These are phyloP conservation scores for Sphenopsis melanotis DNA, from an alignment of 2,797 vertebrate species.

Conservation along the genomic window DNA sequence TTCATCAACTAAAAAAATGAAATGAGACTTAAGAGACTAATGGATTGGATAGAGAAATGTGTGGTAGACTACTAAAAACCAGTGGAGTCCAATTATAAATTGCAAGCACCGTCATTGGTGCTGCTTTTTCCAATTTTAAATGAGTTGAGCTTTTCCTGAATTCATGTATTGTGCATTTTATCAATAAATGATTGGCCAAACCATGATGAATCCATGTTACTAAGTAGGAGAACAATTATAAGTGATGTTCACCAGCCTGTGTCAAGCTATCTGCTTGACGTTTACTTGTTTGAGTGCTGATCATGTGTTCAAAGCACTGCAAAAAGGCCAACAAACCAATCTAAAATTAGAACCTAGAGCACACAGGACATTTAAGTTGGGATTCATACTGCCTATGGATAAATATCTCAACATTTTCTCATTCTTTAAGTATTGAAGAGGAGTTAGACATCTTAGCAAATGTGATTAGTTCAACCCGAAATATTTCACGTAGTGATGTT, in stretches of 20 bases:
- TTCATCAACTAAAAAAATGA: neutral
- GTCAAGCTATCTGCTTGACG: neutral
- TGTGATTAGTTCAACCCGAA: neutral
- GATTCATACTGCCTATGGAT: neutral
- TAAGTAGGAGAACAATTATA: neutral
- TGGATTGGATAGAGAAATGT: neutral
- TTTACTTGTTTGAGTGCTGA: neutral
- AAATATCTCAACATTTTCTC: neutral
- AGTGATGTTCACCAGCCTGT: neutral
- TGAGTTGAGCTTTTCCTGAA: neutral
- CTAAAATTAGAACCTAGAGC: neutral
- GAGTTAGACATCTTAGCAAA: neutral
- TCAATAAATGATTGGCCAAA: neutral
- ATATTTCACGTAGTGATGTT: neutral
- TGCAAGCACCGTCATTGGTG: fast-evolving
- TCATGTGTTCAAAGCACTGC: neutral
- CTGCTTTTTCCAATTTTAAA: neutral
- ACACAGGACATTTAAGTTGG: neutral
- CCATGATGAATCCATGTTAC: neutral
- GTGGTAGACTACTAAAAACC: neutral
- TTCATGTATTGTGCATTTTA: neutral
- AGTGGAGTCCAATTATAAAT: neutral
- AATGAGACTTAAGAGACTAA: neutral
- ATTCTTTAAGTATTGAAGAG: neutral
- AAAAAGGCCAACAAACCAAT: neutral